Percentiles rank a stretch among this genome's conserved stretches.
phyloP scores from a whole-genome alignment of 2,888 invertebrate species.

The Nycteola revayana region DNA sequence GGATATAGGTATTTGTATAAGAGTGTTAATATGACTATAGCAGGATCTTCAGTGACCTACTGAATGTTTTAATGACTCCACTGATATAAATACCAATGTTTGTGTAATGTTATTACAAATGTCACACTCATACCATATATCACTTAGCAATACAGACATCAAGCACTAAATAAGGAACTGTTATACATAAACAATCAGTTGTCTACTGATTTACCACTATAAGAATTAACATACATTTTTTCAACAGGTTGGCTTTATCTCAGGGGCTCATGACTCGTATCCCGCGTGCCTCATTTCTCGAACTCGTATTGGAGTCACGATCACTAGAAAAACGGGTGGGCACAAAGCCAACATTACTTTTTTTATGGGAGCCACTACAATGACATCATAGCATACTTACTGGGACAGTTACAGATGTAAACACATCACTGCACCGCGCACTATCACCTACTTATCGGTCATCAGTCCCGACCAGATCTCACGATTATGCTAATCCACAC shows the following conservation, averaged over 20 bases:
- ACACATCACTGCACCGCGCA: conserved; percentile 69
- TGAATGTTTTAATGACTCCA: conserved; percentile 10
- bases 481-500: conserved; percentile 40
- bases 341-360: conserved; percentile 79
- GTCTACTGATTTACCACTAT: conserved; percentile 29
- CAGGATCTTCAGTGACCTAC: conserved; percentile 11
- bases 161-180: conserved; percentile 9
- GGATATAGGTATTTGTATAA: too few species aligned
- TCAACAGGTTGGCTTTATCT: conserved; percentile 61
- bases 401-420: conserved; percentile 73
- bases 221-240: conserved; percentile 52
- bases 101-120: conserved; percentile 24
- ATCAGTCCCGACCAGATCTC: conserved; percentile 31
- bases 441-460: conserved; percentile 44
- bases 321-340: conserved; percentile 76
- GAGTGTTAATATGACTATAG: conserved; percentile 1
- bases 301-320: conserved; percentile 61
- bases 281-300: conserved; percentile 62
- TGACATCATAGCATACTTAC: conserved; percentile 78
- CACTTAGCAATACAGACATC: conserved; percentile 12
- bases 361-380: conserved; percentile 72
- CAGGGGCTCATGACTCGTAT: conserved; percentile 60
- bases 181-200: conserved; percentile 16
- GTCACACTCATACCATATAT: conserved; percentile 16
- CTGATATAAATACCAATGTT: conserved; percentile 17